Evolutionary conservation across 1,140 invertebrate species (phyloP).

Genomic region (Drosophila yakuba): DNA sequence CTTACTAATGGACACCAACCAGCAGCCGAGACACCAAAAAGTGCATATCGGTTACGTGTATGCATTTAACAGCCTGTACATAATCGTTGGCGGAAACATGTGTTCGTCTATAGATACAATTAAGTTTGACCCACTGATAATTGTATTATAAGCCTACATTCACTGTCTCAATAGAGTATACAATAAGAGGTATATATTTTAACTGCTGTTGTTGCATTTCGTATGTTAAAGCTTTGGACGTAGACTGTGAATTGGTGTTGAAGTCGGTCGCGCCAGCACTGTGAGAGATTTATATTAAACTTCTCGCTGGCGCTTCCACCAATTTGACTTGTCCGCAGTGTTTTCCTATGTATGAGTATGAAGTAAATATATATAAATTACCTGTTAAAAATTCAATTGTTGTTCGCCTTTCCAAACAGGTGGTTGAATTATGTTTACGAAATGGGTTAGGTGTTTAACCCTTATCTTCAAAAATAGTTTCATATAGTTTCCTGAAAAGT

Average conservation of each 20-base stretch:
- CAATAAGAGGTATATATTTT: slow-evolving; percentile 45
- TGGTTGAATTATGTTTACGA: too few relatives aligned
- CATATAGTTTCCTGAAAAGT: too few relatives aligned
- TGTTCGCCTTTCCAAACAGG: neutral
- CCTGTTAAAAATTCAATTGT: slow-evolving; percentile 18
- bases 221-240: slow-evolving; percentile 57
- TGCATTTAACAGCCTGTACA: slow-evolving; percentile 69
- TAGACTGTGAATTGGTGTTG: slow-evolving; percentile 45
- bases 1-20: slow-evolving; percentile 32
- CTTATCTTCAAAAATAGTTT: too few relatives aligned
- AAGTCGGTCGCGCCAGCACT: slow-evolving; percentile 34
- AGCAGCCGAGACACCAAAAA: slow-evolving; percentile 20
- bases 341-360: slow-evolving; percentile 44
- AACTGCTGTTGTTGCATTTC: slow-evolving; percentile 43
- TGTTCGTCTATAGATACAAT: slow-evolving; percentile 63
- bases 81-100: slow-evolving; percentile 26
- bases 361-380: slow-evolving; percentile 34
- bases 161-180: slow-evolving; percentile 40
- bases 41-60: slow-evolving; percentile 21
- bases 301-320: slow-evolving; percentile 63
- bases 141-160: slow-evolving; percentile 66
- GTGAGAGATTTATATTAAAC: slow-evolving; percentile 84
- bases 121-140: slow-evolving; percentile 67
- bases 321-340: slow-evolving; percentile 48
- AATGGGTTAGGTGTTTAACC: too few relatives aligned